These are phyloP conservation scores for Lottia scabra DNA, from an alignment of 2,888 invertebrate species.

Conservation along the genomic window DNA sequence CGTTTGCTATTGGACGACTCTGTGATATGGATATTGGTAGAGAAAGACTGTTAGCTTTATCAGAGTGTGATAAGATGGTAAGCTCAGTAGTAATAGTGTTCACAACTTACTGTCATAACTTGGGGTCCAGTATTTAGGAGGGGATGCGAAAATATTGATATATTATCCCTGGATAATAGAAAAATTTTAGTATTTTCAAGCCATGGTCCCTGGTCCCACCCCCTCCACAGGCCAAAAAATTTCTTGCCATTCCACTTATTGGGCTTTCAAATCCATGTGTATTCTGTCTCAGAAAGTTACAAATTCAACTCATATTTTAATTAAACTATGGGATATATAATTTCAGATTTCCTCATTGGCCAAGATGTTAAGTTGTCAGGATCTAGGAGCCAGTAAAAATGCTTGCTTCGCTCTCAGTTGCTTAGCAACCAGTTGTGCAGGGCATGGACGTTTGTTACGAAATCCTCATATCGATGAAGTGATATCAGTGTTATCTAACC, in stretches of 20 bases:
- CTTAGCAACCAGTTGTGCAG: constrained; percentile 64
- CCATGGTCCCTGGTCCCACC: no score
- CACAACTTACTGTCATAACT: no score
- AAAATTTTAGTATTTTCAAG: no score
- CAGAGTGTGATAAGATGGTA: constrained; percentile 66
- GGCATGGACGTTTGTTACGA: constrained; percentile 60
- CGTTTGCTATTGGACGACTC: constrained; percentile 69
- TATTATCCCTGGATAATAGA: no score
- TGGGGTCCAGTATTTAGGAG: no score
- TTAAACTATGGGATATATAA: no score
- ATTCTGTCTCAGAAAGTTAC: no score
- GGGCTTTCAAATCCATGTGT: no score
- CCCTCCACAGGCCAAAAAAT: no score
- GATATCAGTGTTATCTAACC: constrained; percentile 53
- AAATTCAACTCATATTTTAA: no score
- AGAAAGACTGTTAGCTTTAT: constrained; percentile 51
- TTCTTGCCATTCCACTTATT: no score
- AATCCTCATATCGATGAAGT: constrained; percentile 61
- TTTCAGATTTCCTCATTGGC: constrained; percentile 61
- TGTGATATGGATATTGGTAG: constrained; percentile 65
- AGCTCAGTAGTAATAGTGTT: neutral
- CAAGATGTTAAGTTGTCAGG: constrained; percentile 65
- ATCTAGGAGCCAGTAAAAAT: constrained; percentile 68
- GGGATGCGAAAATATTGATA: no score
- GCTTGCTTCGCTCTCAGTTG: constrained; percentile 70